Conservation (phyloP, 2,113 vertebrate species). For the Mormyrus iriodes region DNA sequence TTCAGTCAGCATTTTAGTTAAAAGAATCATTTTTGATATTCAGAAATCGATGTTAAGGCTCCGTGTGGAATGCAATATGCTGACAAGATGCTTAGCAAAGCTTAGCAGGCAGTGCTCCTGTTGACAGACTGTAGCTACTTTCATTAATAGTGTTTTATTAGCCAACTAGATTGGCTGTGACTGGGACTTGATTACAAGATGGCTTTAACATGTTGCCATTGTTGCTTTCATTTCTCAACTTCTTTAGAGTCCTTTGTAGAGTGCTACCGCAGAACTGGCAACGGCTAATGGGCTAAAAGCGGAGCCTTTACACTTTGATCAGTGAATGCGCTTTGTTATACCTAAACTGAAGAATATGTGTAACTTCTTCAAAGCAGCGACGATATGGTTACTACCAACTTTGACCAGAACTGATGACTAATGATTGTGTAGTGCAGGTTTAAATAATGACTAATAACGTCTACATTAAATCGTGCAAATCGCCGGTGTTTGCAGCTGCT, state of each 20-base stretch:
- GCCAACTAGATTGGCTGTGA: neutral
- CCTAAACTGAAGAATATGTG: neutral
- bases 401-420: neutral
- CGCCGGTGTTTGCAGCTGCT: neutral
- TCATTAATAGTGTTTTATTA: constrained; percentile 11
- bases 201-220: neutral
- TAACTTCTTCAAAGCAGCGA: neutral
- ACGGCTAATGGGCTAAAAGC: neutral
- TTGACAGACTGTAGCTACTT: neutral
- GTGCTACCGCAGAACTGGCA: neutral
- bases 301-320: neutral
- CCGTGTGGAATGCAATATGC: neutral
- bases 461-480: neutral
- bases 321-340: neutral
- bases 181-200: neutral
- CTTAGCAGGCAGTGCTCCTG: too few relatives aligned
- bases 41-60: neutral
- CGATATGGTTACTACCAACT: neutral
- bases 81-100: neutral
- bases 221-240: neutral
- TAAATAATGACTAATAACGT: neutral
- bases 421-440: neutral
- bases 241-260: neutral
- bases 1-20: neutral
- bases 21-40: constrained; percentile 10